A percentile compares a stretch with the other conserved stretches of the same genome.
Conservation (phyloP, 2,797 vertebrate genomes). For the Pelobates cultripes region DNA sequence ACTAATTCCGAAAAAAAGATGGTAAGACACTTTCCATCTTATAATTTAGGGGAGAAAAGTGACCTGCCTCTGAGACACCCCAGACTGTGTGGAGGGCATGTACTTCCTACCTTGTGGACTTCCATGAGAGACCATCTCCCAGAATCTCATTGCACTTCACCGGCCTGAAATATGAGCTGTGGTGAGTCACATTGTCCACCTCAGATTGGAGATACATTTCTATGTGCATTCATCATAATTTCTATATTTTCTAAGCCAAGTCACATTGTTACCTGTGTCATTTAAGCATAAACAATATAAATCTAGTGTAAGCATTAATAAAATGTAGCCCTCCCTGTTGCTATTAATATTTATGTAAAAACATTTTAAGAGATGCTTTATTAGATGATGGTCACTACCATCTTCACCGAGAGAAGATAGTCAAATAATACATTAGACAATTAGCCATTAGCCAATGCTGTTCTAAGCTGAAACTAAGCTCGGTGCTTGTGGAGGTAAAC, state of each 20-base stretch:
- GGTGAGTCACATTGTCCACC: slow-evolving; percentile 26
- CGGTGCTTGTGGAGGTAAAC: too few relatives aligned
- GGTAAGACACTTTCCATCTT: slow-evolving; percentile 50
- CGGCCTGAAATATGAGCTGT: slow-evolving; percentile 49
- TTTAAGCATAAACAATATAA: neutral
- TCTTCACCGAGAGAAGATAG: too few relatives aligned
- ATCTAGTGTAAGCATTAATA: neutral
- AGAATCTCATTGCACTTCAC: slow-evolving; percentile 40
- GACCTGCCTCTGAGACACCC: slow-evolving; percentile 28
- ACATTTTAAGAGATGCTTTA: too few relatives aligned
- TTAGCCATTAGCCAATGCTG: too few relatives aligned
- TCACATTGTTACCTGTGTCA: neutral
- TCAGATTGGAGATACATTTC: slow-evolving; percentile 29
- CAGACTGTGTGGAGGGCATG: slow-evolving; percentile 38
- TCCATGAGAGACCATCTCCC: slow-evolving; percentile 44
- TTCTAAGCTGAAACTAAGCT: too few relatives aligned
- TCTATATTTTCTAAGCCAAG: neutral
- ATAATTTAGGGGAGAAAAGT: slow-evolving; percentile 44
- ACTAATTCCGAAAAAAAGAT: slow-evolving; percentile 36
- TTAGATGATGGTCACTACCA: too few relatives aligned
- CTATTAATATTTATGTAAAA: too few relatives aligned
- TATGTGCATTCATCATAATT: slow-evolving; percentile 31
- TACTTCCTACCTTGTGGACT: slow-evolving; percentile 46
- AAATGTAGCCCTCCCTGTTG: too few relatives aligned
- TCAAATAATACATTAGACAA: too few relatives aligned